phyloP scores from a whole-genome alignment of 1,140 invertebrate genomes.

The Popillia japonica region DNA sequence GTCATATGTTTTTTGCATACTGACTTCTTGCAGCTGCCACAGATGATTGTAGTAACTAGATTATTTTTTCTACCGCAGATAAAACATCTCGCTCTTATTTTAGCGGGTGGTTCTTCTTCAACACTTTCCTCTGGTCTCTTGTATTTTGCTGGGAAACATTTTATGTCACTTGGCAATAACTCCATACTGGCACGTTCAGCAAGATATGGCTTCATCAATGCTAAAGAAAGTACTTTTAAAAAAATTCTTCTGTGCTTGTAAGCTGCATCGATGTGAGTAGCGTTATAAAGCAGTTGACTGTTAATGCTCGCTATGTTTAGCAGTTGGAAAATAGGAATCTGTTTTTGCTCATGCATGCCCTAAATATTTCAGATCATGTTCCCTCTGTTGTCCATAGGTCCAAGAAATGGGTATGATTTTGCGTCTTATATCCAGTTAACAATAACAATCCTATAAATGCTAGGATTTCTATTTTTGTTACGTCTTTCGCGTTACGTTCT shows the following conservation, averaged over 20 bases:
- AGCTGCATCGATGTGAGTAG: constrained; percentile 38
- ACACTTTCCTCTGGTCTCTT: background rate
- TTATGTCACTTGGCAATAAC: constrained; percentile 40
- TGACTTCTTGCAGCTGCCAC: too few relatives aligned
- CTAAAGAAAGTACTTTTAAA: background rate
- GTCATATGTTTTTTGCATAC: too few relatives aligned
- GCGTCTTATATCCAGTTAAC: constrained; percentile 14
- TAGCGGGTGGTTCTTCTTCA: background rate
- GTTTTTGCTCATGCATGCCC: background rate
- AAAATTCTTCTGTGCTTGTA: background rate
- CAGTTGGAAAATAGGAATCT: constrained; percentile 50
- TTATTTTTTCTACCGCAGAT: background rate
- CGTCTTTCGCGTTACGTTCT: constrained; percentile 25
- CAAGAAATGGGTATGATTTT: constrained; percentile 7
- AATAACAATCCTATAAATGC: background rate
- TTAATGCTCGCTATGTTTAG: constrained; percentile 64
- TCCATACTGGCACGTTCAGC: constrained; percentile 39
- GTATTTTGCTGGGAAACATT: constrained; percentile 28
- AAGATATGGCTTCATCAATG: constrained; percentile 35
- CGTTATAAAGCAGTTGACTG: constrained; percentile 60
- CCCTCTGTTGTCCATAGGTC: constrained; percentile 38
- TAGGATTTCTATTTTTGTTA: constrained; percentile 22
- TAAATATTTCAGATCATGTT: constrained; percentile 22
- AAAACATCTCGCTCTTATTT: background rate
- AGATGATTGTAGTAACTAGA: background rate